A percentile compares a stretch with the other conserved stretches of the same genome.
Evolutionary conservation across 23 tunicate genomes (phyloP).

Genomic region (Clavelina lepadiformis): DNA sequence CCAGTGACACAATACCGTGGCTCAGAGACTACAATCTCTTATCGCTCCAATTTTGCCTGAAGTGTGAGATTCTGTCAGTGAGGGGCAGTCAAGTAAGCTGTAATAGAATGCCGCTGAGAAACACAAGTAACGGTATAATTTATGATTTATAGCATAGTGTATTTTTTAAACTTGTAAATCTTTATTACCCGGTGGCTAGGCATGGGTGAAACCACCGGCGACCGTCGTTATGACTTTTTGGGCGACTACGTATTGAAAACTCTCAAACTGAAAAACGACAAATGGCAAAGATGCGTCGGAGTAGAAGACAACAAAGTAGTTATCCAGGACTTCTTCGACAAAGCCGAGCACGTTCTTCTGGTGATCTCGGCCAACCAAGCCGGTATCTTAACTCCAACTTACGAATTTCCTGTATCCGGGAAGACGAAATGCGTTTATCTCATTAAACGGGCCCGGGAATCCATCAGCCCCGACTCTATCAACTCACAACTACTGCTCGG

Average conservation of each 20-base stretch:
- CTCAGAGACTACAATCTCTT: no score
- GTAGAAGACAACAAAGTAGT: conserved; percentile 82
- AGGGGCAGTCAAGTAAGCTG: no score
- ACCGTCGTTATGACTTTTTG: conserved; percentile 70
- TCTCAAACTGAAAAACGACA: conserved; percentile 74
- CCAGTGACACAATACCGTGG: no score
- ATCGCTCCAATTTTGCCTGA: no score
- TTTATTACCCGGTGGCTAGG: no score
- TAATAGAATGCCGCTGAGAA: no score
- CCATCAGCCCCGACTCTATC: conserved; percentile 55
- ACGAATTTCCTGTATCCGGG: conserved; percentile 51
- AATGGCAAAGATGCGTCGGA: conserved; percentile 92
- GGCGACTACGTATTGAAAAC: conserved; percentile 79
- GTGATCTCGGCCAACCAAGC: conserved; percentile 51
- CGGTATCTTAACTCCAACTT: conserved; percentile 49
- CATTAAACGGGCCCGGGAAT: conserved; percentile 47
- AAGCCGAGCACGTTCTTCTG: conserved; percentile 49
- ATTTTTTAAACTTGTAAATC: no score
- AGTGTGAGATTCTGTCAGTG: no score
- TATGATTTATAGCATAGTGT: no score
- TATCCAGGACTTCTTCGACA: conserved; percentile 90
- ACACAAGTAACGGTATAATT: no score
- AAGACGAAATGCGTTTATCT: conserved; percentile 90
- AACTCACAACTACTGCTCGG: conserved; percentile 73
- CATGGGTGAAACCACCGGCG: conserved; percentile 79